Base-by-base conservation (phyloP, 2,797 vertebrate genomes). In the Gadopsis bispinosus region DNA sequence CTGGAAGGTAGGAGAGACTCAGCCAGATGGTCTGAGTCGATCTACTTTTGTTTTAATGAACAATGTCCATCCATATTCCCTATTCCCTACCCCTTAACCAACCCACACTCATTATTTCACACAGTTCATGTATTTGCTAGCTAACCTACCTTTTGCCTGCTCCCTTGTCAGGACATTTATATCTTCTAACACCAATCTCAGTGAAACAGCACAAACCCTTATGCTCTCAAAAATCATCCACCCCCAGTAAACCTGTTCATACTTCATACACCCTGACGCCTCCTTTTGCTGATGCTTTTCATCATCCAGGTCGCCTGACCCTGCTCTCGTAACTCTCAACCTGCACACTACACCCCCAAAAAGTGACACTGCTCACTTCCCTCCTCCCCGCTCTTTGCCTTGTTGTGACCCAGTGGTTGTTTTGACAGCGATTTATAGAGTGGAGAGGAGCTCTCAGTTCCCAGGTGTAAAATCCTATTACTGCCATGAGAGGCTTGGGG, bases 1-100 rank as follows among this genome's bases (percentile, higher is more conserved):
- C 95, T 99, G 65, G 96, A 95, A 96, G 97, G 98, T 99, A 95
- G 62, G 87, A 61, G 11, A 73, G 7, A 58, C 37, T 56, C 31
- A 71, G 48, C 43, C 37, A 7, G 0, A 65, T 29, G n/a, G 12
- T 43, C 39, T 45, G 19, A 67, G 33, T 20, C 19, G 13, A 61
- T 14, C 14, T 47, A 1, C 33, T 8, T 55, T 35, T 76, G 45
- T 55, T 77, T 56, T 51, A 4, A 29, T 64, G 3, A 51, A 19
- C 37, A 59, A 35, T 33, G 10, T 59, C 50, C 41, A 62, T 56
- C 35, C 26, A 59, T n/a, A 47, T 4, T 60, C 17, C 7, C 17
- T 22, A 14, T 69, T 76, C 41, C 35, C n/a, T 45, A 0, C 54
- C 56, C n/a, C 3, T 47, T 51, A 67, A 74, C 53, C n/a, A 48